Percentiles rank a stretch among this genome's conserved stretches.
Evolutionary conservation across 2,888 invertebrate genomes (phyloP).

Genomic region (Cantharis flavilabris): DNA sequence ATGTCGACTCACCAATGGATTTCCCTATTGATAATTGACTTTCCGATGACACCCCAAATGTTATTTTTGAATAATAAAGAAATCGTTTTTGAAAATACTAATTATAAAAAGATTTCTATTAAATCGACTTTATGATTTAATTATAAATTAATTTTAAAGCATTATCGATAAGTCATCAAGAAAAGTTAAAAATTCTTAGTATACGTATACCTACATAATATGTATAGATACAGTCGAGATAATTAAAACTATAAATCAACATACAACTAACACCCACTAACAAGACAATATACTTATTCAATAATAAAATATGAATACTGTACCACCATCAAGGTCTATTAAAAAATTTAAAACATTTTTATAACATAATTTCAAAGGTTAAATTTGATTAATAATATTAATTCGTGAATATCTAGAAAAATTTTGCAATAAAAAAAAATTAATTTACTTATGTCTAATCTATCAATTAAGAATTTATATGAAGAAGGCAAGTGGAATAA

Average conservation of each 20-base stretch:
- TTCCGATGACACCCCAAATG: not conserved
- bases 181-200: not conserved
- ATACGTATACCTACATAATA: too few species aligned
- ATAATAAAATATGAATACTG: not conserved
- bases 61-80: not conserved
- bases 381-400: not conserved
- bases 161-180: not conserved
- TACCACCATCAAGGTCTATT: not conserved
- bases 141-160: not conserved
- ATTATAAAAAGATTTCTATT: too few species aligned
- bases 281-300: not conserved
- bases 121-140: not conserved
- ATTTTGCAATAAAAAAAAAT: not conserved
- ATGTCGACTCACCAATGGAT: not conserved
- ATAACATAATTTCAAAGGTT: not conserved
- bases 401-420: not conserved
- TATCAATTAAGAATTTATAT: not conserved
- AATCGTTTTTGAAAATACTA: too few species aligned
- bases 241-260: not conserved
- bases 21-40: not conserved
- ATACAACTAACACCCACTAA: conserved; percentile 1
- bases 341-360: not conserved
- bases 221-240: not conserved
- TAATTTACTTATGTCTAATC: not conserved
- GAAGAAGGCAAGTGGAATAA: not conserved